phyloP scores from a whole-genome alignment of 2,113 vertebrate species.

The Neodon shergylaensis region DNA sequence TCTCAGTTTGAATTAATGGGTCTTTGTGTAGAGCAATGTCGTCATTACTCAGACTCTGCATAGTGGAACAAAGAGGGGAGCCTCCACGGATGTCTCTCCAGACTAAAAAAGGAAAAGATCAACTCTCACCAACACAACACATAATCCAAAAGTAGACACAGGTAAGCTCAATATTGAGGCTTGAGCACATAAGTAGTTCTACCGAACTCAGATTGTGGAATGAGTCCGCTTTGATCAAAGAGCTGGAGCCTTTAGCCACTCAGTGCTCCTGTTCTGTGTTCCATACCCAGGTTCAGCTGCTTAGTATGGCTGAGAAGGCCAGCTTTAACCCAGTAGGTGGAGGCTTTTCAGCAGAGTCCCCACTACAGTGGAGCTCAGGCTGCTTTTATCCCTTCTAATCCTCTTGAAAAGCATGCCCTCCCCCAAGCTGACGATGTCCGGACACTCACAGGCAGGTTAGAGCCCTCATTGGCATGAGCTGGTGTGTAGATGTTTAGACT shows the following conservation, averaged over 20 bases:
- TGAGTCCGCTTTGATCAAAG: background rate
- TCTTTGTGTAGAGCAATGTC: background rate
- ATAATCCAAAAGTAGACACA: background rate
- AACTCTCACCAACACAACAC: background rate
- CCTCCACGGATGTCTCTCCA: background rate
- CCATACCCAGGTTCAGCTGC: no score
- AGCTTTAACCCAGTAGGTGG: background rate
- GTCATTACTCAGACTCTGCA: background rate
- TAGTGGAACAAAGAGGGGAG: background rate
- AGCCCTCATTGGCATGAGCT: background rate
- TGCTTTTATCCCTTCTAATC: background rate
- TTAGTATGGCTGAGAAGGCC: background rate
- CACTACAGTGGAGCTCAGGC: background rate
- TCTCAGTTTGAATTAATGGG: background rate
- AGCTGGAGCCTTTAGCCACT: background rate
- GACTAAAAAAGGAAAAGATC: background rate
- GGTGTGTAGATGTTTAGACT: constrained; percentile 82
- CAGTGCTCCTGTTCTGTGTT: no score
- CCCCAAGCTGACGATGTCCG: rapidly evolving
- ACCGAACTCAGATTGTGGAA: background rate
- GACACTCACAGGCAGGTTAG: constrained; percentile 79
- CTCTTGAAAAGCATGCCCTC: background rate
- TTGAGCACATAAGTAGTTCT: background rate
- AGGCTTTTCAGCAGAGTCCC: background rate
- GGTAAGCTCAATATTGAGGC: background rate